Base-by-base conservation (phyloP, 64 coral and sea anemone species). In the Dendronephthya gigantea region DNA sequence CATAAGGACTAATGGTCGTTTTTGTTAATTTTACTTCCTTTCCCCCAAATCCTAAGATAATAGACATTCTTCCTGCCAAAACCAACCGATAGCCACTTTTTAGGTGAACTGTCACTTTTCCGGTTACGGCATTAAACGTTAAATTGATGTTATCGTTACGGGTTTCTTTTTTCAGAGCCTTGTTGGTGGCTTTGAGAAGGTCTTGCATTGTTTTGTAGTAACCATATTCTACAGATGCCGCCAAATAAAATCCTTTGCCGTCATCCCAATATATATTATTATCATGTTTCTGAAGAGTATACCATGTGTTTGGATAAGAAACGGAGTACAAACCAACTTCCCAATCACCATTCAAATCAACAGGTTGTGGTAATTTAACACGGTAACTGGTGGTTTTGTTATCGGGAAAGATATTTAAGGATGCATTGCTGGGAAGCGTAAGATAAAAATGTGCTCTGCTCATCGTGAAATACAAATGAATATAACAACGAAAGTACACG, bases 161-260 rank as follows among this genome's bases (percentile, higher is more conserved):
- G 49, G 47, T 43, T 51, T 83, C 83, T 59, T 88, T 25, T 37
- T 40, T n/a, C n/a, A 88, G 59, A 52, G 37, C 30, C 40, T 82
- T 83, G 39, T 88, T 88, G 35, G 50, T 40, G 74, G 39, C 40
- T 81, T 81, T 51, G 87, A 88, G 6, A 31, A 88, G 33, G 22
- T 82, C 74, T 23, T 35, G 38, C 33, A 88, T 88, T 29, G 87
- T 82, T n/a, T 88, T 50, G 40, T 88, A 82, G 65, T 88, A 58
- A 25, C 87, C 87, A 40, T 84, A 84, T 28, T 55, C 83, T 11
- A 84, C 48, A 41, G 48, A 32, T 48, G 47, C 25, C 83, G 25
- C 27, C 49, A 84, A 84, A 84, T 41, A 40, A 2, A 35, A 34
- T 9, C 45, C 32, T 29, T 84, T n/a, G n/a, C n/a, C 43, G 83